These are phyloP conservation scores for Aptenodytes patagonicus DNA, from an alignment of 2,113 vertebrate genomes.

Conservation along the genomic window DNA sequence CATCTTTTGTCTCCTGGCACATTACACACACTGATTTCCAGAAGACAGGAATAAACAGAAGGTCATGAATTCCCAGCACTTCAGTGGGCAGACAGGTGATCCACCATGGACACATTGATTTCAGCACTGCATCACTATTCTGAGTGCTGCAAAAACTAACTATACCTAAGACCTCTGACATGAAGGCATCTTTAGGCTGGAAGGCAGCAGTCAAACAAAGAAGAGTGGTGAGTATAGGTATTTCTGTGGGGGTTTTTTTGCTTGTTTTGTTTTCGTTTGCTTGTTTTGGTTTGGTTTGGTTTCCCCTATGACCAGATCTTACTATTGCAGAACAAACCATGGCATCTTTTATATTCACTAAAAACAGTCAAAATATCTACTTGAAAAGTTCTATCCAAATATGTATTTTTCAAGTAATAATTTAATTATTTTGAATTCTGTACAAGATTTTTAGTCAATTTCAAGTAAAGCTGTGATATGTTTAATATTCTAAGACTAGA, in stretches of 20 bases:
- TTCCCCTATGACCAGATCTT: background rate
- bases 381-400: background rate
- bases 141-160: background rate
- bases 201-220: background rate
- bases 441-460: background rate
- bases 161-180: background rate
- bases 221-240: background rate
- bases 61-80: background rate
- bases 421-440: background rate
- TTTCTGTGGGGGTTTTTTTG: background rate
- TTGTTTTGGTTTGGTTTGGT: background rate
- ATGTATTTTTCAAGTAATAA: background rate
- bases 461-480: background rate
- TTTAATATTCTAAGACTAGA: background rate
- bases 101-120: background rate
- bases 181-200: background rate
- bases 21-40: background rate
- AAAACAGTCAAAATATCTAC: background rate
- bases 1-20: background rate
- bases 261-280: background rate
- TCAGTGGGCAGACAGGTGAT: rapidly evolving
- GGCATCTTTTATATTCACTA: background rate
- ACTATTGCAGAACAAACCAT: background rate
- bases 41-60: background rate
- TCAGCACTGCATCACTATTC: background rate